These are phyloP conservation scores for Menura novaehollandiae DNA, from an alignment of 2,113 vertebrate species.

Conservation along the genomic window DNA sequence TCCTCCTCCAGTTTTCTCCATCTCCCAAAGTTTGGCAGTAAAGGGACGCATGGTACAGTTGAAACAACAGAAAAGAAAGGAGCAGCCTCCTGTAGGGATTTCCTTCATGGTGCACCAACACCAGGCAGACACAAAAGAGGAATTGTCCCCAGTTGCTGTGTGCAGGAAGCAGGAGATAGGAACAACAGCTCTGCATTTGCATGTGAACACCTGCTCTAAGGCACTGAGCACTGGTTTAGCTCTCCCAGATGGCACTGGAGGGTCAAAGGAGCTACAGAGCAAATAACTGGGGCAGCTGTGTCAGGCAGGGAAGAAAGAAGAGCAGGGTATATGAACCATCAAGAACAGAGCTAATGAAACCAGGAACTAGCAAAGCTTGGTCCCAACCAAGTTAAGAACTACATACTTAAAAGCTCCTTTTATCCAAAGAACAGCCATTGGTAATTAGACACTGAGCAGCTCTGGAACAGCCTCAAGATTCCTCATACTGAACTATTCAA, in stretches of 20 bases:
- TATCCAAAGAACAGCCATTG: neutral
- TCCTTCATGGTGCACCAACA: neutral
- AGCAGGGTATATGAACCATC: neutral
- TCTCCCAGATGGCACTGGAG: neutral
- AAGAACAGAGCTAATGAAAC: neutral
- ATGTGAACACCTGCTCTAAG: neutral
- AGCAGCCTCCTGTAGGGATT: neutral
- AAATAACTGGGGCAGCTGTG: neutral
- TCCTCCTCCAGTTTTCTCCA: neutral
- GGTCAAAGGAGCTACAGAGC: neutral
- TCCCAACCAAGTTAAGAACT: neutral
- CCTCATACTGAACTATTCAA: constrained; percentile 40
- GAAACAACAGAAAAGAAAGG: neutral
- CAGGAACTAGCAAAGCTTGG: neutral
- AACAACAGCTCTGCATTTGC: neutral
- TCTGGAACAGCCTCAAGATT: constrained; percentile 45
- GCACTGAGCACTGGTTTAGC: neutral
- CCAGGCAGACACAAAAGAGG: neutral
- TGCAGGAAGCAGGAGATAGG: neutral
- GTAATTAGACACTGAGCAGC: constrained; percentile 19
- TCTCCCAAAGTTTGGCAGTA: neutral
- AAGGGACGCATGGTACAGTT: neutral
- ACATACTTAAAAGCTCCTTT: neutral
- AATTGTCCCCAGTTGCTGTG: neutral
- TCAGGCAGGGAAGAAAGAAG: neutral